A percentile compares a stretch with the other conserved stretches of the same genome.
These are phyloP conservation scores for Oscarella lobularis DNA, from an alignment of 37 sponge, comb jelly and placozoan genomes.

Conservation along the genomic window DNA sequence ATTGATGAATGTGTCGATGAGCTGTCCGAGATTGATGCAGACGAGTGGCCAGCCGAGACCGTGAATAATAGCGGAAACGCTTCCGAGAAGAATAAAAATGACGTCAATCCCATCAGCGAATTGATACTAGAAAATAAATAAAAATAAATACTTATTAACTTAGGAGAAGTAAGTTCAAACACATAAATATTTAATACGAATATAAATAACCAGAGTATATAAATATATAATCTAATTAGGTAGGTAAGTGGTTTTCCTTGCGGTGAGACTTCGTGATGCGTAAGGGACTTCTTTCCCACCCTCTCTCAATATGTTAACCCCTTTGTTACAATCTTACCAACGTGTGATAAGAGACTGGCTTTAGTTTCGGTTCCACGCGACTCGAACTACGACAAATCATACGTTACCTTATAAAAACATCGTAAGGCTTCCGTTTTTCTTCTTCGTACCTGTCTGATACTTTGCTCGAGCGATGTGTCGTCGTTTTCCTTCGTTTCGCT, in stretches of 20 bases:
- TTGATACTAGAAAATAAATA: background rate
- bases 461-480: constrained; percentile 1
- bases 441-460: constrained; percentile 4
- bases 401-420: too few species aligned
- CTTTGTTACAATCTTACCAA: too few species aligned
- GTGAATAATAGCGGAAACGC: background rate
- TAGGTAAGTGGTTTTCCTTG: too few species aligned
- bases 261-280: too few species aligned
- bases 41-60: background rate
- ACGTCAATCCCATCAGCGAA: background rate
- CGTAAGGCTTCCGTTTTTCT: background rate
- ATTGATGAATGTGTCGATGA: background rate
- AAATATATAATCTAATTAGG: too few species aligned
- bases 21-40: background rate
- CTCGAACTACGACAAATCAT: background rate
- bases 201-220: too few species aligned
- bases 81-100: background rate
- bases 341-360: too few species aligned
- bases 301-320: too few species aligned
- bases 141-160: background rate
- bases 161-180: background rate
- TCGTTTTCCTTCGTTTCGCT: background rate
- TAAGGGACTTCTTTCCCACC: too few species aligned
- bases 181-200: too few species aligned
- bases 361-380: too few species aligned